These are phyloP conservation scores for Leucophenga varia DNA, from an alignment of 1,140 invertebrate genomes.

Conservation along the genomic window DNA sequence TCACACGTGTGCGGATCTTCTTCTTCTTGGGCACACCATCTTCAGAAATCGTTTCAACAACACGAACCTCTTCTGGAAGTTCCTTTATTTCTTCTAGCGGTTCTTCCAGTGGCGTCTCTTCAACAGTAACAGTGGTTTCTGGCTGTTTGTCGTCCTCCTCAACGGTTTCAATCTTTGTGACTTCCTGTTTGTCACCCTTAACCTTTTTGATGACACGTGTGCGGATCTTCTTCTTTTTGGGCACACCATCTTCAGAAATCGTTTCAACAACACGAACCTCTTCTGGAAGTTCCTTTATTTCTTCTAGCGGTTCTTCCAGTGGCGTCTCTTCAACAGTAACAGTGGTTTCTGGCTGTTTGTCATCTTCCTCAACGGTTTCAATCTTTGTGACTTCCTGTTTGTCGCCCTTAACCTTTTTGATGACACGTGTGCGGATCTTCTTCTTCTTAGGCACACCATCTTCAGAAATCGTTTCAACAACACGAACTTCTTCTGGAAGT, in stretches of 20 bases:
- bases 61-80: constrained; percentile 54
- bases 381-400: constrained; percentile 21
- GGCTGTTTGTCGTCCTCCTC: constrained; percentile 19
- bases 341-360: constrained; percentile 18
- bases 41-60: constrained; percentile 56
- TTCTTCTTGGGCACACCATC: constrained; percentile 46
- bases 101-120: constrained; percentile 14
- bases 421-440: constrained; percentile 14
- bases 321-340: constrained; percentile 16
- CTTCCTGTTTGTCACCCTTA: constrained; percentile 18
- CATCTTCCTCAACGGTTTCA: constrained; percentile 17
- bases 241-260: constrained; percentile 13
- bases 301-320: constrained; percentile 10
- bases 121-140: constrained; percentile 16
- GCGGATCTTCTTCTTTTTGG: constrained; percentile 12
- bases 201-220: constrained; percentile 19
- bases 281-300: constrained; percentile 12
- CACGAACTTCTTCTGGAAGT: constrained; percentile 16
- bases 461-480: constrained; percentile 13
- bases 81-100: constrained; percentile 44
- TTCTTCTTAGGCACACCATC: constrained; percentile 15
- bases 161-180: constrained; percentile 17
- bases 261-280: constrained; percentile 16
- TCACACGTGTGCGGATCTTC: constrained; percentile 51
- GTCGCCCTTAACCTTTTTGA: constrained; percentile 19